phyloP scores from a whole-genome alignment of 2,888 invertebrate genomes.

The Brassicogethes aeneus region DNA sequence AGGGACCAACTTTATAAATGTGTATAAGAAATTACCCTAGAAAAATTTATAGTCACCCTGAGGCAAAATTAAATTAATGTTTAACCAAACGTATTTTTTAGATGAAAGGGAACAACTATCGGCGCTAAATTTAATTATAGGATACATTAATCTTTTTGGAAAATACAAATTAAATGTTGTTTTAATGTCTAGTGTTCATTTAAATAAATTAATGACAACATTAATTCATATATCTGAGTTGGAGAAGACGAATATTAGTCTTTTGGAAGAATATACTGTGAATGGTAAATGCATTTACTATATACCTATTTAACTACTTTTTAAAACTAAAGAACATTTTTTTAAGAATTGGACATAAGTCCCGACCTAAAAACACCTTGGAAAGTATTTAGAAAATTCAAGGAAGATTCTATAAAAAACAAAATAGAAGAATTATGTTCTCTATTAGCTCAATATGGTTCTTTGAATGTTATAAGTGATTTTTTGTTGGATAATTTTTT shows the following conservation, averaged over 20 bases:
- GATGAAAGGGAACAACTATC: slow-evolving; percentile 54
- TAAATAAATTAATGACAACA: slow-evolving; percentile 49
- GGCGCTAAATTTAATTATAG: slow-evolving; percentile 55
- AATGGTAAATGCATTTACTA: slow-evolving; percentile 16
- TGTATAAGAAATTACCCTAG: too few species aligned
- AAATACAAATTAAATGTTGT: slow-evolving; percentile 48
- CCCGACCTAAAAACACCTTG: slow-evolving; percentile 45
- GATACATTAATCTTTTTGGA: slow-evolving; percentile 54
- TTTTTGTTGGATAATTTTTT: slow-evolving; percentile 51
- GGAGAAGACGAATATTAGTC: slow-evolving; percentile 40
- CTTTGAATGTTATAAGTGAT: slow-evolving; percentile 51
- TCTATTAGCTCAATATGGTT: slow-evolving; percentile 47
- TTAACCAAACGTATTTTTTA: slow-evolving; percentile 22
- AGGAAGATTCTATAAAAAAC: slow-evolving; percentile 38
- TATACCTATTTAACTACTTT: slow-evolving; percentile 1
- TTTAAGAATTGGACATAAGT: slow-evolving; percentile 36
- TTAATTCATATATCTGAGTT: slow-evolving; percentile 48
- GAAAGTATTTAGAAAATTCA: slow-evolving; percentile 55
- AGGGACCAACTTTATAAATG: too few species aligned
- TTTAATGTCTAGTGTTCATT: slow-evolving; percentile 46
- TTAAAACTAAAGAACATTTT: slow-evolving; percentile 1
- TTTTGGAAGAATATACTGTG: slow-evolving; percentile 44
- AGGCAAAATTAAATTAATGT: too few species aligned
- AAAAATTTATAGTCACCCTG: too few species aligned
- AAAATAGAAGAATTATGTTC: slow-evolving; percentile 49